Conservation (phyloP, 2,797 vertebrate species). For the Eremophila alpestris region DNA sequence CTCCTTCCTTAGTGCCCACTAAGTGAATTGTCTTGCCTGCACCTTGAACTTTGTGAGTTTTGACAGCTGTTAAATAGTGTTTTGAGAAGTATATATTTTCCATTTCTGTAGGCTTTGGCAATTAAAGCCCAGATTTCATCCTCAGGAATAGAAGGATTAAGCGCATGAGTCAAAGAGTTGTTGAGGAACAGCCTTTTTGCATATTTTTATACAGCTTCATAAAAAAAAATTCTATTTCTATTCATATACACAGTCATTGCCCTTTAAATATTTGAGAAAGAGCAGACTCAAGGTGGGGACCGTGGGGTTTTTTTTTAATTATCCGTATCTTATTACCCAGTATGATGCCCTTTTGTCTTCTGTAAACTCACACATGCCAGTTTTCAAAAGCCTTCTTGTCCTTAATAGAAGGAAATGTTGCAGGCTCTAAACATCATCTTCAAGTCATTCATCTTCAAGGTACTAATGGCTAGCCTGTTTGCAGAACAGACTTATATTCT, state of each 20-base stretch:
- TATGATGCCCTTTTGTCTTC: background rate
- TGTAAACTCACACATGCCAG: background rate
- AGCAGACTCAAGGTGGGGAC: background rate
- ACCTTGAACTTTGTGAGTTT: background rate
- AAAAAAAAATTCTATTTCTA: background rate
- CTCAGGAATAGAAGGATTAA: background rate
- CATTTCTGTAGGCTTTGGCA: background rate
- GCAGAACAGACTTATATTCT: background rate
- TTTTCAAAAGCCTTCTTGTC: background rate
- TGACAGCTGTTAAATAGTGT: background rate
- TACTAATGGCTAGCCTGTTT: background rate
- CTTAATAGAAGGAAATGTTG: background rate
- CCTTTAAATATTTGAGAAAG: background rate
- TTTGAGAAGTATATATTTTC: background rate
- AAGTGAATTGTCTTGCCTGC: background rate
- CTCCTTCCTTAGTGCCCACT: background rate
- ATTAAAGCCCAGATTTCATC: background rate
- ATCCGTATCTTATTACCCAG: background rate
- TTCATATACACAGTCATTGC: background rate
- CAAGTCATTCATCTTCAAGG: background rate
- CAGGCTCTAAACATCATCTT: background rate
- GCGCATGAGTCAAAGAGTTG: background rate
- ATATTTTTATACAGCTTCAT: background rate
- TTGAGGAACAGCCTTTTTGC: background rate
- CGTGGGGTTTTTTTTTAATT: background rate